phyloP scores from a whole-genome alignment of 2,888 invertebrate species.

The Cordylochernes scorpioides region DNA sequence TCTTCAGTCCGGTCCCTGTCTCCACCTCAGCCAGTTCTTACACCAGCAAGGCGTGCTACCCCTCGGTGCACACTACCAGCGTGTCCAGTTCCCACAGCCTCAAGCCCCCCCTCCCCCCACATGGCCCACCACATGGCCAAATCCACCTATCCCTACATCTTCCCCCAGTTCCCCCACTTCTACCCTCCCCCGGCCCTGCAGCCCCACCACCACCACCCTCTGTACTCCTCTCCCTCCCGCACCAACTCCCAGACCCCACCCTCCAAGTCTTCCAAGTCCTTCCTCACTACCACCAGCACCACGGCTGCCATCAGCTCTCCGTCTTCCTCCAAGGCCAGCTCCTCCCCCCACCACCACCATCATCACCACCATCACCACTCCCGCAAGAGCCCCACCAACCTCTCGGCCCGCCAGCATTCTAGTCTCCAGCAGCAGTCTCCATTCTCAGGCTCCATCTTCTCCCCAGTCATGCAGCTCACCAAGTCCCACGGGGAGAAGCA shows the following conservation, averaged over 20 bases:
- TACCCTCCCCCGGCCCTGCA: background rate
- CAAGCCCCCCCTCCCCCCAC: too few species aligned
- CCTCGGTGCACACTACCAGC: constrained; percentile 6
- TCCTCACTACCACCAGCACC: constrained; percentile 5
- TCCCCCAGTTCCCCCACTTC: background rate
- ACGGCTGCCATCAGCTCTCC: constrained; percentile 6
- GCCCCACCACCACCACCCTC: too few species aligned
- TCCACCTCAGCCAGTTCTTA: constrained; percentile 3
- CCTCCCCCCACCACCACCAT: constrained; percentile 10
- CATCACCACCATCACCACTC: constrained; percentile 9
- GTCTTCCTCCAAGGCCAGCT: constrained; percentile 4
- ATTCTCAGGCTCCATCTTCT: constrained; percentile 8
- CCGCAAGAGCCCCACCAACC: constrained; percentile 3
- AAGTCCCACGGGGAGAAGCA: constrained; percentile 2
- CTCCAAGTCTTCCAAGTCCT: constrained; percentile 3
- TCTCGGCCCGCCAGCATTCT: too few species aligned
- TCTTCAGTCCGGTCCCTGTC: constrained; percentile 12
- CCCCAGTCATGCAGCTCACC: background rate
- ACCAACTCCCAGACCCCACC: constrained; percentile 3
- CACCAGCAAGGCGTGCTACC: constrained; percentile 5
- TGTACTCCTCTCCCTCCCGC: background rate
- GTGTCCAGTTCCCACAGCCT: constrained; percentile 1
- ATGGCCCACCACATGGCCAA: too few species aligned
- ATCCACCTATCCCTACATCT: background rate
- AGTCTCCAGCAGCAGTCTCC: constrained; percentile 5